These are phyloP conservation scores for Gadopsis marmoratus DNA, from an alignment of 2,797 vertebrate species.

Conservation along the genomic window DNA sequence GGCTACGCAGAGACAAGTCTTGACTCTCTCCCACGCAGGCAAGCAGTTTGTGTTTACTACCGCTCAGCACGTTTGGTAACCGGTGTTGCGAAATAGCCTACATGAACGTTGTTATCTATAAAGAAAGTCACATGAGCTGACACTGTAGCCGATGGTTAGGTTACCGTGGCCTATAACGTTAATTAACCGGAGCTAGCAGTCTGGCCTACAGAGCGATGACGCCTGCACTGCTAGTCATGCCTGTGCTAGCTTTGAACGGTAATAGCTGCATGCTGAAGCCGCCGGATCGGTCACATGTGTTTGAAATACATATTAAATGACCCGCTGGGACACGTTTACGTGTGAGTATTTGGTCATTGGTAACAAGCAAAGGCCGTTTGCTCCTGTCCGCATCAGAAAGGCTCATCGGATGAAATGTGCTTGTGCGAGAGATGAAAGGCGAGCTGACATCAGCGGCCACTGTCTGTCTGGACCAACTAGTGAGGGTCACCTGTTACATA, in stretches of 20 bases:
- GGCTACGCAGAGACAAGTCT: slow-evolving; percentile 64
- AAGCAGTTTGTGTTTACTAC: slow-evolving; percentile 61
- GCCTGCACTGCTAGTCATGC: slow-evolving; percentile 27
- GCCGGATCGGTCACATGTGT: background rate
- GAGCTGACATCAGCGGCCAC: background rate
- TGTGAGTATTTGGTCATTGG: background rate
- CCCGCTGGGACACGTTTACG: background rate
- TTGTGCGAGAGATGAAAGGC: slow-evolving; percentile 11
- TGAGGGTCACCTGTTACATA: background rate
- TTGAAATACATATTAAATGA: background rate
- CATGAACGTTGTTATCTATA: background rate
- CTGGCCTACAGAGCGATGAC: slow-evolving; percentile 53
- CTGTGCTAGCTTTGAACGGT: background rate
- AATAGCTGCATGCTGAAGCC: background rate
- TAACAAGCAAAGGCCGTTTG: background rate
- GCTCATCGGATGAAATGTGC: slow-evolving; percentile 1
- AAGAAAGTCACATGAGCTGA: background rate
- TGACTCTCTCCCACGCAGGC: slow-evolving; percentile 65
- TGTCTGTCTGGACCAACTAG: too few species aligned
- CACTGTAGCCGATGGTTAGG: background rate
- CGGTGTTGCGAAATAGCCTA: background rate
- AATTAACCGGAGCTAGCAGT: slow-evolving; percentile 31
- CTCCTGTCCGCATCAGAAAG: background rate
- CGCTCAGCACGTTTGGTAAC: background rate
- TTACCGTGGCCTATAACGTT: slow-evolving; percentile 40